phyloP scores from a whole-genome alignment of 2,888 invertebrate species.

The Priocnemis perturbator region DNA sequence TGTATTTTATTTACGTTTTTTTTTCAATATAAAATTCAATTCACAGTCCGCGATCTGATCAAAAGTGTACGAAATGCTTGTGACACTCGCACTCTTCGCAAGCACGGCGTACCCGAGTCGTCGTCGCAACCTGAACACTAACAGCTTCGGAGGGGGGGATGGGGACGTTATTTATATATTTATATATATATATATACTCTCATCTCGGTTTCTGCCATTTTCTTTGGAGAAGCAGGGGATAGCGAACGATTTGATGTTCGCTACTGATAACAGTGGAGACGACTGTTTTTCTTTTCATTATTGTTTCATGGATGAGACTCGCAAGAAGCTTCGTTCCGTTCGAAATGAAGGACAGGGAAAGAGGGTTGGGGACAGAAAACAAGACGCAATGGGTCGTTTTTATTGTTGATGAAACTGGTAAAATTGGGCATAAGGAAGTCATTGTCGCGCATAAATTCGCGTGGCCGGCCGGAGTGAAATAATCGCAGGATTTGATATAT shows the following conservation, averaged over 20 bases:
- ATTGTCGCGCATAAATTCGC: too few relatives aligned
- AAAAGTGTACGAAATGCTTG: constrained; percentile 2
- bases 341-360: not conserved
- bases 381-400: too few relatives aligned
- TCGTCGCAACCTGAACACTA: constrained; percentile 72
- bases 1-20: constrained; percentile 34
- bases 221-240: constrained; percentile 38
- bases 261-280: constrained; percentile 56
- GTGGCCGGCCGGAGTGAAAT: too few relatives aligned
- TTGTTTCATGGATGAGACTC: constrained; percentile 33
- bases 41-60: constrained; percentile 66
- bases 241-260: constrained; percentile 43
- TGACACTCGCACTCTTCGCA: constrained; percentile 15
- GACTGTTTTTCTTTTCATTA: constrained; percentile 33
- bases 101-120: constrained; percentile 47
- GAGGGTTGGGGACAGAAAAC: too few relatives aligned
- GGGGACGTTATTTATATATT: constrained; percentile 13
- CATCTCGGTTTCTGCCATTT: constrained; percentile 8
- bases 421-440: too few relatives aligned
- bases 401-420: too few relatives aligned
- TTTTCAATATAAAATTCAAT: constrained; percentile 68
- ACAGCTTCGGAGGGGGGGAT: constrained; percentile 59
- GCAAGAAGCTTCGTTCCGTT: constrained; percentile 48
- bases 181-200: constrained; percentile 1
- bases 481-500: too few relatives aligned